Conservation (phyloP, 2,888 invertebrate genomes). For the Neocrepidodera transversa region DNA sequence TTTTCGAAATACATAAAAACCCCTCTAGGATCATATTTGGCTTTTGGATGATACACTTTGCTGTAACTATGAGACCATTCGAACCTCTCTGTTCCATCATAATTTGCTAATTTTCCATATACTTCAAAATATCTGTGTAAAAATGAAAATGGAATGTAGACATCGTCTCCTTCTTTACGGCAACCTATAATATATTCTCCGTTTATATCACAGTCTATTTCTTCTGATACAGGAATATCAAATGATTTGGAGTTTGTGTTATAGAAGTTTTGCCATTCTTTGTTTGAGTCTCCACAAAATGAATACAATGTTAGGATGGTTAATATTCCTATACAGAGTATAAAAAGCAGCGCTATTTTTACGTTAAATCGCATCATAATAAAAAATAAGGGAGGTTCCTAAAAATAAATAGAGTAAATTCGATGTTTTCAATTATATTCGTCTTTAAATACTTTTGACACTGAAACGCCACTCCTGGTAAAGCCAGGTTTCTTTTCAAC, state of each 20-base stretch:
- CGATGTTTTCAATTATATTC: neutral
- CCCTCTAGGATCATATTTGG: conserved; percentile 87
- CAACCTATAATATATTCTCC: conserved; percentile 70
- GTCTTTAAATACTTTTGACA: conserved; percentile 9
- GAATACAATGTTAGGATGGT: conserved; percentile 78
- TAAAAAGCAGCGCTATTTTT: conserved; percentile 73
- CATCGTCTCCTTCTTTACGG: conserved; percentile 70
- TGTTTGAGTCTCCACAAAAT: conserved; percentile 66
- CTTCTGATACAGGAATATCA: conserved; percentile 65
- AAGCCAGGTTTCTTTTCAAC: conserved; percentile 26
- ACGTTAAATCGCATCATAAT: conserved; percentile 82
- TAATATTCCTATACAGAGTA: conserved; percentile 70
- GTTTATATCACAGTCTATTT: conserved; percentile 88
- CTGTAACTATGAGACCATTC: conserved; percentile 96
- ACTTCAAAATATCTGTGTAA: conserved; percentile 94
- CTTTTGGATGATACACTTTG: conserved; percentile 87
- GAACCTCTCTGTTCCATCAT: conserved; percentile 80
- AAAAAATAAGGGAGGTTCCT: conserved; percentile 61
- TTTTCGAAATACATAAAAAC: conserved; percentile 97
- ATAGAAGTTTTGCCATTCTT: conserved; percentile 46
- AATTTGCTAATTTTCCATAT: conserved; percentile 81
- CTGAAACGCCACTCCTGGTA: conserved; percentile 19
- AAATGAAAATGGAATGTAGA: conserved; percentile 92
- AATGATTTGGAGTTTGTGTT: conserved; percentile 45
- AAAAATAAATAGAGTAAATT: conserved; percentile 37